Evolutionary conservation across 2,888 invertebrate genomes (phyloP).

Genomic region (Agrochola litura): DNA sequence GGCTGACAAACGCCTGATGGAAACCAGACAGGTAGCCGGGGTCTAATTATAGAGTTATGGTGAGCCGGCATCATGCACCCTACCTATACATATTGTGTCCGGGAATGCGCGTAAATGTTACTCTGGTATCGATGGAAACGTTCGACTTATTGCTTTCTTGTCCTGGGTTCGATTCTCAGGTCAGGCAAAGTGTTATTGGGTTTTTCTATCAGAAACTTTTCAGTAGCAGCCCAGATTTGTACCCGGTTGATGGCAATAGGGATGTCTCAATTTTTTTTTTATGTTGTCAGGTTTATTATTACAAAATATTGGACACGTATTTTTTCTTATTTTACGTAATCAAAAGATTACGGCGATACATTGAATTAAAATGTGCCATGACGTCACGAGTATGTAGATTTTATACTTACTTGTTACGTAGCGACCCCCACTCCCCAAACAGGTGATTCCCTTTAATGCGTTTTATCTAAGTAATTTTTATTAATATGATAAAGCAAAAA

Average conservation of each 20-base stretch:
- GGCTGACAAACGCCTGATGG: constrained; percentile 65
- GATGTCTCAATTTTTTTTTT: too few species aligned
- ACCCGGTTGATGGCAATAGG: background rate
- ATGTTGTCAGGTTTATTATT: too few species aligned
- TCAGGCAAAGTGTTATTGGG: background rate
- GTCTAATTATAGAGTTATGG: constrained; percentile 71
- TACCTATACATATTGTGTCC: constrained; percentile 47
- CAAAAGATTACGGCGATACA: too few species aligned
- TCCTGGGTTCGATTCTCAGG: background rate
- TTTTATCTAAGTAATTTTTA: too few species aligned
- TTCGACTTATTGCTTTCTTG: background rate
- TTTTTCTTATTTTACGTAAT: too few species aligned
- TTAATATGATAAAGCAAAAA: too few species aligned
- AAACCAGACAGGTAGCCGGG: constrained; percentile 72
- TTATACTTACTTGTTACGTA: too few species aligned
- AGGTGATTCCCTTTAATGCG: too few species aligned
- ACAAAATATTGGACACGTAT: too few species aligned
- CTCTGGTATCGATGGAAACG: background rate
- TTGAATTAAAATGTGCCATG: too few species aligned
- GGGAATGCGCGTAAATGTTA: constrained; percentile 36
- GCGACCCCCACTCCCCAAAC: too few species aligned
- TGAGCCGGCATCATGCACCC: constrained; percentile 37
- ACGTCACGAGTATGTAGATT: too few species aligned
- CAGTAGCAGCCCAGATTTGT: background rate
- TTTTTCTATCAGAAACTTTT: background rate